A percentile compares a stretch with the other conserved stretches of the same genome.
These are phyloP conservation scores for Globia sparganii DNA, from an alignment of 2,888 invertebrate species.

Conservation along the genomic window DNA sequence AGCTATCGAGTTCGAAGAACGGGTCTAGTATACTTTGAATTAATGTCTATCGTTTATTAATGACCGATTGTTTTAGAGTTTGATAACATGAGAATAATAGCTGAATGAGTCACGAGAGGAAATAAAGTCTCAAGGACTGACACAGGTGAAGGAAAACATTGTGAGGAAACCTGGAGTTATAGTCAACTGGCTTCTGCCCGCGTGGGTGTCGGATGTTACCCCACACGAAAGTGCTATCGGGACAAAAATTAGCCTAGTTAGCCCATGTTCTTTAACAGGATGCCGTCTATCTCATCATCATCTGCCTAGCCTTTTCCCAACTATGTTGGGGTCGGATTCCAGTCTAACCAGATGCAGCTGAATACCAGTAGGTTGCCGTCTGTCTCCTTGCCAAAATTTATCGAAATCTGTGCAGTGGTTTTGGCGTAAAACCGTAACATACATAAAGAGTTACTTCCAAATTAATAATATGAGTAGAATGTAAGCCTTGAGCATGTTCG, in stretches of 20 bases:
- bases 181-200: background rate
- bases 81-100: background rate
- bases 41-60: slow-evolving; percentile 22
- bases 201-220: too few relatives aligned
- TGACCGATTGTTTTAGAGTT: slow-evolving; percentile 19
- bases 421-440: background rate
- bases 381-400: background rate
- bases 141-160: background rate
- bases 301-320: too few relatives aligned
- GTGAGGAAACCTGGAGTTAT: background rate
- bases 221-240: background rate
- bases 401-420: too few relatives aligned
- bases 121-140: background rate
- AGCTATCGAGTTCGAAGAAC: slow-evolving; percentile 22
- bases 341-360: too few relatives aligned
- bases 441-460: background rate
- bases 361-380: background rate
- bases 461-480: background rate
- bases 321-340: too few relatives aligned
- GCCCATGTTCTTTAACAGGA: background rate
- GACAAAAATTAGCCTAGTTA: background rate
- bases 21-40: slow-evolving; percentile 9
- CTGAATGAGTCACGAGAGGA: background rate
- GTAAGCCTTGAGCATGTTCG: background rate
- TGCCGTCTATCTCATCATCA: background rate